Conservation (phyloP, 1,140 invertebrate genomes). For the Wiebesia pumilae region DNA sequence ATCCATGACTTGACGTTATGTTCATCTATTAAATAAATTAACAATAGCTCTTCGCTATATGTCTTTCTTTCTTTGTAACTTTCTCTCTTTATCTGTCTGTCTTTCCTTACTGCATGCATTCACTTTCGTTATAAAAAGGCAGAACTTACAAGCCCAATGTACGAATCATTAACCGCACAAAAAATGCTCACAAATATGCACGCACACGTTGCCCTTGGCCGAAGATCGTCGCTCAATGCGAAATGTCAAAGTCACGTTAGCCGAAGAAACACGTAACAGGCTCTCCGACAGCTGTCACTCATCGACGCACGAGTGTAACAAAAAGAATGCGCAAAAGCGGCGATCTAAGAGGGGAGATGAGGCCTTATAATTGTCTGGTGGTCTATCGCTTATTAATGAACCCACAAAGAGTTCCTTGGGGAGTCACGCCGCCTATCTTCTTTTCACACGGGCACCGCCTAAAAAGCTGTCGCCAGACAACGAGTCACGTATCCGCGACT, state of each 20-base stretch:
- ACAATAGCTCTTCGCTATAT: not conserved
- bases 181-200: not conserved
- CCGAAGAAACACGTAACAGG: not conserved
- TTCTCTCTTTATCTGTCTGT: not conserved
- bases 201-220: not conserved
- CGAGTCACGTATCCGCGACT: not conserved
- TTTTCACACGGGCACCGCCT: no score
- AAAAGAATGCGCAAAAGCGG: no score
- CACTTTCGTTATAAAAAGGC: not conserved
- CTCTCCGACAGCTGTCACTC: constrained; percentile 58
- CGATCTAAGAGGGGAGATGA: constrained; percentile 35
- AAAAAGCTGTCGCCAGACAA: not conserved
- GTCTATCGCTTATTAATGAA: constrained; percentile 58
- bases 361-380: constrained; percentile 38
- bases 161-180: not conserved
- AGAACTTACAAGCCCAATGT: not conserved
- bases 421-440: not conserved
- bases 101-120: not conserved
- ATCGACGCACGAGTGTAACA: not conserved
- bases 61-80: no score
- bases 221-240: not conserved
- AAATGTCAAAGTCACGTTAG: constrained; percentile 26
- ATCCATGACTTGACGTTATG: no score
- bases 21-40: not conserved
- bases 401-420: constrained; percentile 43